These are phyloP conservation scores for Phyllotreta striolata DNA, from an alignment of 2,888 invertebrate genomes.

Conservation along the genomic window DNA sequence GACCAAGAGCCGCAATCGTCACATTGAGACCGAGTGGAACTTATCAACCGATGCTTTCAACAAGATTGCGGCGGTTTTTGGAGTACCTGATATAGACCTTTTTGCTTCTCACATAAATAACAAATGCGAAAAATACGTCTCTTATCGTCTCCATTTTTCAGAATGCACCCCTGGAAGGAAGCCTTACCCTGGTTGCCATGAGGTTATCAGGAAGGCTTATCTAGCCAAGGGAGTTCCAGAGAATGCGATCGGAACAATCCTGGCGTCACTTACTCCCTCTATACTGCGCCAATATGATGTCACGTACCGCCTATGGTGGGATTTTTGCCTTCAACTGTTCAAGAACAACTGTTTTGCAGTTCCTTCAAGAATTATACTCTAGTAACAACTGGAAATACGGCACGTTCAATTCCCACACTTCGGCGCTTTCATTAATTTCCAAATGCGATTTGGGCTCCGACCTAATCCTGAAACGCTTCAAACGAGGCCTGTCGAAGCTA, in stretches of 20 bases:
- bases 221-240: not conserved
- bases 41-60: no score
- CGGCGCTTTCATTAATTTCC: constrained; percentile 28
- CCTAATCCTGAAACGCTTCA: constrained; percentile 26
- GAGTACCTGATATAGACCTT: no score
- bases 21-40: no score
- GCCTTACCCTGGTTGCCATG: not conserved
- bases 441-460: constrained; percentile 14
- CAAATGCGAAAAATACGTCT: no score
- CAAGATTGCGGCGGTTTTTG: no score
- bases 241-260: not conserved
- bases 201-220: constrained; percentile 4
- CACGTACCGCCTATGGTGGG: not conserved
- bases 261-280: not conserved
- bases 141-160: no score
- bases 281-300: not conserved
- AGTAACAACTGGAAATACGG: constrained; percentile 17
- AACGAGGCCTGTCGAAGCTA: constrained; percentile 38
- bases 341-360: no score
- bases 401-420: constrained; percentile 26
- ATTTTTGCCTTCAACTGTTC: no score
- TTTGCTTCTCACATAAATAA: no score
- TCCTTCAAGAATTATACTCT: no score
- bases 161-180: no score
- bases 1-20: no score